phyloP scores from a whole-genome alignment of 2,888 invertebrate genomes.

The Cylloceria caligata region DNA sequence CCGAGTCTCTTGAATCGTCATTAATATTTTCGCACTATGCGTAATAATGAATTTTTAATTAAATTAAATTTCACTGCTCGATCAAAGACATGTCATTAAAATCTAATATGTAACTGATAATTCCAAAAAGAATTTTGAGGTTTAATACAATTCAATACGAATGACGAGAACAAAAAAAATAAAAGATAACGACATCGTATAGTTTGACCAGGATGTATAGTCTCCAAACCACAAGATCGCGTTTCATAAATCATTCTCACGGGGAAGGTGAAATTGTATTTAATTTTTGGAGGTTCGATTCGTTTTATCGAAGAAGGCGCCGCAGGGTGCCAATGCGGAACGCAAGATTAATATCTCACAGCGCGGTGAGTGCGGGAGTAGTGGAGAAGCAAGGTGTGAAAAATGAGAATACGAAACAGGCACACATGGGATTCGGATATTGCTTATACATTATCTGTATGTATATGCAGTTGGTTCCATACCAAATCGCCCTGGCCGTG shows the following conservation, averaged over 20 bases:
- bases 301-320: constrained; percentile 71
- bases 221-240: constrained; percentile 59
- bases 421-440: constrained; percentile 63
- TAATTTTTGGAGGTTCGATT: constrained; percentile 74
- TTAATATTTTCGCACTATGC: not conserved
- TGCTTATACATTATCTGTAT: constrained; percentile 60
- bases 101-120: not conserved
- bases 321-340: constrained; percentile 69
- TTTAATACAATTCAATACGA: constrained; percentile 28
- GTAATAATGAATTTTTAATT: not conserved
- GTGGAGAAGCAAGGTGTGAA: constrained; percentile 69
- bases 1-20: too few species aligned
- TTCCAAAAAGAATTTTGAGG: not conserved
- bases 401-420: constrained; percentile 71
- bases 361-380: constrained; percentile 62
- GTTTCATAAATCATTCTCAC: constrained; percentile 70
- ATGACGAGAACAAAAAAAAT: constrained; percentile 32
- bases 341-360: constrained; percentile 73
- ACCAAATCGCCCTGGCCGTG: not conserved
- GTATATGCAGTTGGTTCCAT: constrained; percentile 45
- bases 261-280: constrained; percentile 71
- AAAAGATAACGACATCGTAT: constrained; percentile 37
- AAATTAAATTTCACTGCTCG: not conserved
- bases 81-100: not conserved
- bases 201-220: constrained; percentile 54